Evolutionary conservation across 2,888 invertebrate species (phyloP).

Genomic region (Melitaea athalia): DNA sequence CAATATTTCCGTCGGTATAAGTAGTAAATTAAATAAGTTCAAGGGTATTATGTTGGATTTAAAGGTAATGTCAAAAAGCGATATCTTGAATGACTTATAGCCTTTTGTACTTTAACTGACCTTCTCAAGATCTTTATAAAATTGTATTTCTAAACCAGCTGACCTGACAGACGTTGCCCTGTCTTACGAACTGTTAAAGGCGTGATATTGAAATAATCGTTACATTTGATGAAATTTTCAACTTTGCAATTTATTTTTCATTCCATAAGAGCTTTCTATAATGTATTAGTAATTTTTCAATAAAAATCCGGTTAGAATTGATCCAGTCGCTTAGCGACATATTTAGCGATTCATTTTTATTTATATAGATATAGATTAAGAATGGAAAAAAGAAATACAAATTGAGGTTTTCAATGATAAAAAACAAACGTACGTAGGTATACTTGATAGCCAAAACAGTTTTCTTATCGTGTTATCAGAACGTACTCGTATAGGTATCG

Average conservation of each 20-base stretch:
- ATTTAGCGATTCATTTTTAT: too few species aligned
- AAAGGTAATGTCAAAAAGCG: background rate
- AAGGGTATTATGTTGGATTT: constrained; percentile 1
- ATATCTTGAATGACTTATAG: background rate
- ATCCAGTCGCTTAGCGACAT: too few species aligned
- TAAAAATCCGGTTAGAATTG: too few species aligned
- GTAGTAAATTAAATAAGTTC: background rate
- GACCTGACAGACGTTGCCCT: background rate
- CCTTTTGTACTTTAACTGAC: background rate
- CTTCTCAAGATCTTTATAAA: background rate
- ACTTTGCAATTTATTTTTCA: too few species aligned
- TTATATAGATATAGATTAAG: background rate
- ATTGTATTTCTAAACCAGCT: constrained; percentile 1
- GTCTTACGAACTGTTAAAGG: too few species aligned
- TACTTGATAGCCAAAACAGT: constrained; percentile 51
- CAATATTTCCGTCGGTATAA: background rate
- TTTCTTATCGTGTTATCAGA: constrained; percentile 52
- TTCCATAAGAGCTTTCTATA: too few species aligned
- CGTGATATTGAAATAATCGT: too few species aligned
- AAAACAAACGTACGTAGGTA: constrained; percentile 23
- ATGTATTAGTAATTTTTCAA: too few species aligned
- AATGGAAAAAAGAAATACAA: constrained; percentile 5
- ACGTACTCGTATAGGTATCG: constrained; percentile 49
- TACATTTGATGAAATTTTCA: too few species aligned
- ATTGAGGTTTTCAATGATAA: background rate